These are phyloP conservation scores for Auanema sp. DNA, from an alignment of 2,888 invertebrate species.

Conservation along the genomic window DNA sequence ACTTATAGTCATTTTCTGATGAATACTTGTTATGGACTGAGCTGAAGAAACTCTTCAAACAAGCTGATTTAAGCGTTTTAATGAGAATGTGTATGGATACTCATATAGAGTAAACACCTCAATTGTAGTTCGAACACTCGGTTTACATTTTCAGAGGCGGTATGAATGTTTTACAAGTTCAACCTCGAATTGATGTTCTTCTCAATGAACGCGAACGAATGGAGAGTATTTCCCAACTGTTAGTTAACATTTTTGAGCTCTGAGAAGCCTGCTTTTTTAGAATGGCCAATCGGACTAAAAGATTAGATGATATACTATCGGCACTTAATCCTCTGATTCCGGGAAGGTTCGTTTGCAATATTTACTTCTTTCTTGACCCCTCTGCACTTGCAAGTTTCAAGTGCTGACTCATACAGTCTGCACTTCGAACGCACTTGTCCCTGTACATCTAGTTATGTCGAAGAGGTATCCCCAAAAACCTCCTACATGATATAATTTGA, in stretches of 20 bases:
- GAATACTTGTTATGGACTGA: constrained; percentile 10
- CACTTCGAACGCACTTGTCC: no score
- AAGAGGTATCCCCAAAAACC: no score
- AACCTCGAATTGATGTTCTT: not conserved
- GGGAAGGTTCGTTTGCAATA: not conserved
- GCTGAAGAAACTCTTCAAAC: constrained; percentile 17
- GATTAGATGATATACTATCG: constrained; percentile 9
- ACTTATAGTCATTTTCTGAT: not conserved
- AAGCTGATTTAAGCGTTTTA: constrained; percentile 8
- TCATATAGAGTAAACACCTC: not conserved
- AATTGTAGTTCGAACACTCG: not conserved
- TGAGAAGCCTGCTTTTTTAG: constrained; percentile 3
- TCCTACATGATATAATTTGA: no score
- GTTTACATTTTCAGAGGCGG: not conserved
- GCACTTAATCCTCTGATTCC: not conserved
- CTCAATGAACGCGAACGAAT: no score
- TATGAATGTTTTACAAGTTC: constrained; percentile 15
- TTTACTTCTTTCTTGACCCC: no score
- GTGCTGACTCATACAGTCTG: no score
- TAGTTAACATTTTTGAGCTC: not conserved
- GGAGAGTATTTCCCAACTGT: no score
- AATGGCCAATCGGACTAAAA: not conserved
- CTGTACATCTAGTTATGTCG: no score
- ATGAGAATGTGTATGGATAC: constrained; percentile 7
- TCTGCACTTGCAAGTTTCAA: no score